Conservation (phyloP, 1,140 invertebrate species). For the Hormaphis cornu region DNA sequence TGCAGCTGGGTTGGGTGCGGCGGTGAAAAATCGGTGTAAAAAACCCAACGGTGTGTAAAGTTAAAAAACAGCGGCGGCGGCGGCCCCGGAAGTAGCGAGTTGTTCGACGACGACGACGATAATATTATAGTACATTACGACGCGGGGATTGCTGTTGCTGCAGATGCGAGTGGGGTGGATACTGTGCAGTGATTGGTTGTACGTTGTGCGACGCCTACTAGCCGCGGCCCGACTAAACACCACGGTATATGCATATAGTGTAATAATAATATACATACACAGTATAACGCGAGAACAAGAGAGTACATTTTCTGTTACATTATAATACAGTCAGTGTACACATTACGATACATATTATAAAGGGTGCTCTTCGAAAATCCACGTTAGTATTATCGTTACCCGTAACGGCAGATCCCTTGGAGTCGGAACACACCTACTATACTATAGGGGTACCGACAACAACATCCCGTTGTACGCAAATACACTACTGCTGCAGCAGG, state of each 20-base stretch:
- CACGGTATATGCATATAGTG: background rate
- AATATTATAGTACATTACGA: no score
- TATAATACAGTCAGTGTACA: no score
- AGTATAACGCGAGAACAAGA: no score
- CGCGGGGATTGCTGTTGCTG: background rate
- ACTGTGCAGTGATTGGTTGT: constrained; percentile 13
- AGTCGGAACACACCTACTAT: no score
- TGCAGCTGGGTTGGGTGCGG: constrained; percentile 15
- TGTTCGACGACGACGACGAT: constrained; percentile 5
- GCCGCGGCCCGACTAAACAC: background rate
- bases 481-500: no score
- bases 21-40: constrained; percentile 24
- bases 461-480: no score
- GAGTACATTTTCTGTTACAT: no score
- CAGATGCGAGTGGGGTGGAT: background rate
- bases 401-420: no score
- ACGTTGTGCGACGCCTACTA: constrained; percentile 20
- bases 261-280: background rate
- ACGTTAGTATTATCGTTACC: no score
- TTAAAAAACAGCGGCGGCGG: constrained; percentile 4
- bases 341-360: no score
- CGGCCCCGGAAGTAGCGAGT: constrained; percentile 16
- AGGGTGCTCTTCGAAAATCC: no score
- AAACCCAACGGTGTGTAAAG: constrained; percentile 21
- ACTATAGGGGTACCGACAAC: no score